Conservation (phyloP, 37 sponge, comb jelly and placozoan genomes). For the Axinella damicornis region DNA sequence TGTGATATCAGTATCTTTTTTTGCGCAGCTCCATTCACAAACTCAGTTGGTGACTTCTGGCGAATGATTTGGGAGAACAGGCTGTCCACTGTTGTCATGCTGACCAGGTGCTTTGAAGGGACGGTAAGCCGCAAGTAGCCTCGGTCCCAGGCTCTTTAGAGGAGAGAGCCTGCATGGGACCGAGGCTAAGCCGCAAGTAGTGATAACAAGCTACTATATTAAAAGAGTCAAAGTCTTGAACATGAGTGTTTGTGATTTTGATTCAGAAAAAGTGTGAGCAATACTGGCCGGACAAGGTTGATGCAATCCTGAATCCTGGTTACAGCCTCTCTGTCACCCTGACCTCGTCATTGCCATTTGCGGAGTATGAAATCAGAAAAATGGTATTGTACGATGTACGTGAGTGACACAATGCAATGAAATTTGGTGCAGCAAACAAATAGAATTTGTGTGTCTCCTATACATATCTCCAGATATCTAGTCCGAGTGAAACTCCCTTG, state of each 20-base stretch:
- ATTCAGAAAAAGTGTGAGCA: slow-evolving; percentile 75
- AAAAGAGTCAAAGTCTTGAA: too few relatives aligned
- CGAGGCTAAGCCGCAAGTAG: too few relatives aligned
- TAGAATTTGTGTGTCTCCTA: not conserved
- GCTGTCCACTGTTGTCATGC: slow-evolving; percentile 59
- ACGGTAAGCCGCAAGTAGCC: too few relatives aligned
- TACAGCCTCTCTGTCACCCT: slow-evolving; percentile 38
- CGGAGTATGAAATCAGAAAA: slow-evolving; percentile 72
- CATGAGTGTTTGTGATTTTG: not conserved
- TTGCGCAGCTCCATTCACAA: slow-evolving; percentile 26
- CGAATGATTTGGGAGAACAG: slow-evolving; percentile 42
- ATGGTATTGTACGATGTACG: slow-evolving; percentile 54
- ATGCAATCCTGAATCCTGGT: slow-evolving; percentile 15
- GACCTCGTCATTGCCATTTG: slow-evolving; percentile 32
- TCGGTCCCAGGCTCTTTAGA: too few relatives aligned
- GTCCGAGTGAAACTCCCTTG: slow-evolving; percentile 12
- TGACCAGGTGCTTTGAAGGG: slow-evolving; percentile 42
- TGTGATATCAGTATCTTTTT: not conserved
- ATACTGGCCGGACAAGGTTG: slow-evolving; percentile 79
- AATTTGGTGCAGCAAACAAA: not conserved
- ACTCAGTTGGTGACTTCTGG: slow-evolving; percentile 56
- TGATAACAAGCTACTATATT: too few relatives aligned
- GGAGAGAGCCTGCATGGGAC: too few relatives aligned
- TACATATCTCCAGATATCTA: not conserved
- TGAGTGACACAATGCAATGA: too few relatives aligned